phyloP scores from a whole-genome alignment of 2,797 vertebrate genomes.

The Cottoperca gobio region DNA sequence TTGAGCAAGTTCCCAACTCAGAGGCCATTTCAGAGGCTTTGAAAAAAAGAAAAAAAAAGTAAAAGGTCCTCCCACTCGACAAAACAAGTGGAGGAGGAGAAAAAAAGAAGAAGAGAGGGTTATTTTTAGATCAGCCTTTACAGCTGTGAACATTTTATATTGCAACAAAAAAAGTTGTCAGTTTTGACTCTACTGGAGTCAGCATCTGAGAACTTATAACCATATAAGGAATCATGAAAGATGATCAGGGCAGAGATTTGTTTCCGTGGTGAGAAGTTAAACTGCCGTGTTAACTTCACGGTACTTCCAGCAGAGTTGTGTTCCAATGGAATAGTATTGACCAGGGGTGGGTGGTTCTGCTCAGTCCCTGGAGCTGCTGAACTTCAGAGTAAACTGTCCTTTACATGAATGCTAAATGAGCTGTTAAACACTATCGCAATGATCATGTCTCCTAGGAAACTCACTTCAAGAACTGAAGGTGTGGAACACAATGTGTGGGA shows the following conservation, averaged over 20 bases:
- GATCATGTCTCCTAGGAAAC: conserved; percentile 51
- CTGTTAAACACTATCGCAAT: conserved; percentile 62
- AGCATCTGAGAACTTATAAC: conserved; percentile 5
- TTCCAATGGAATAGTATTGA: conserved; percentile 21
- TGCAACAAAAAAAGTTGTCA: conserved; percentile 26
- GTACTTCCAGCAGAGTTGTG: conserved; percentile 26
- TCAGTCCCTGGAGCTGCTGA: conserved; percentile 30
- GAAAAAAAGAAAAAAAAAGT: conserved; percentile 53
- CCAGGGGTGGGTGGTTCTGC: conserved; percentile 23
- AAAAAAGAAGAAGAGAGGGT: conserved; percentile 15
- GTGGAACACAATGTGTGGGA: conserved; percentile 50
- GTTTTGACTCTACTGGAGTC: conserved; percentile 19
- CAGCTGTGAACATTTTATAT: conserved; percentile 63
- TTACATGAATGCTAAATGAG: conserved; percentile 68
- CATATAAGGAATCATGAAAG: conserved; percentile 39
- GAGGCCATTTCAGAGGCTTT: conserved; percentile 53
- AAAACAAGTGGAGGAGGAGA: conserved; percentile 55
- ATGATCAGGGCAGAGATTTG: conserved; percentile 26
- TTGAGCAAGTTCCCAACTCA: conserved; percentile 71
- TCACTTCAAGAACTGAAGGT: conserved; percentile 32
- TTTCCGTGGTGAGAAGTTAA: conserved; percentile 35
- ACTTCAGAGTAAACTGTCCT: conserved; percentile 48
- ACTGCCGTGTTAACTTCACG: conserved; percentile 28
- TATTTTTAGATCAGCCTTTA: conserved; percentile 75
- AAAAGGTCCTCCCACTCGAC: conserved; percentile 68